Evolutionary conservation across 2,797 vertebrate genomes (phyloP), one percentile per base, ranked within the genome.

Genomic region (Ibycter americanus): DNA sequence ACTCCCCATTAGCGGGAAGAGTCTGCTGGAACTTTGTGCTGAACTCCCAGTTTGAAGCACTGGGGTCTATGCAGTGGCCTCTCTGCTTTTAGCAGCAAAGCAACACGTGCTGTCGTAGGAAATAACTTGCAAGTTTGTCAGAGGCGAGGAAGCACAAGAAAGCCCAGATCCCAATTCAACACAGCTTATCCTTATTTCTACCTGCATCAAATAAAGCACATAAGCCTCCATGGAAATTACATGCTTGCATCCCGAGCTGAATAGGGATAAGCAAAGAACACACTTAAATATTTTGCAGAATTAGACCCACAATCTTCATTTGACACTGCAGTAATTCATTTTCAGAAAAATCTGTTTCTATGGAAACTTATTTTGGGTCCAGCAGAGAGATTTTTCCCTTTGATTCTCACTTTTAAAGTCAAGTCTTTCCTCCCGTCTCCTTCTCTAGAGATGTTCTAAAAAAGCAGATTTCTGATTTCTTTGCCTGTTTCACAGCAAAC

Each of bases 361-460:
- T 96, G 93, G 93, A 96, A 96, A 97, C 92, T 95, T 89, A 71
- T 81, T 95, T 96, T 73, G 71, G 49, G 88, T 96, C 86, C 92
- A 94, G 81, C 83, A 83, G 77, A 87, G 93, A 84, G 29, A 78
- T 63, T 90, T 85, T 83, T 26, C 78, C n/a, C 65, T 90, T 95
- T 97, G 92, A 94, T 90, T 96, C 63, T 83, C 67, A 89, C 61
- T 92, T 80, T 83, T 74, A 55, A 44, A 91, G 54, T 70, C 71
- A 92, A 92, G 88, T 66, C 74, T 87, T 74, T 93, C 77, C 81
- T 95, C 80, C 62, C 73, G 42, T 88, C 61, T 90, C 90, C 77
- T 92, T 81, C 91, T 93, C 90, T 52, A 71, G 76, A 93, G 73
- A 87, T 66, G 46, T 66, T 59, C 62, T 56, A 42, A 89, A 80